phyloP scores from a whole-genome alignment of 2,888 invertebrate species.

The Saturnia pavonia region DNA sequence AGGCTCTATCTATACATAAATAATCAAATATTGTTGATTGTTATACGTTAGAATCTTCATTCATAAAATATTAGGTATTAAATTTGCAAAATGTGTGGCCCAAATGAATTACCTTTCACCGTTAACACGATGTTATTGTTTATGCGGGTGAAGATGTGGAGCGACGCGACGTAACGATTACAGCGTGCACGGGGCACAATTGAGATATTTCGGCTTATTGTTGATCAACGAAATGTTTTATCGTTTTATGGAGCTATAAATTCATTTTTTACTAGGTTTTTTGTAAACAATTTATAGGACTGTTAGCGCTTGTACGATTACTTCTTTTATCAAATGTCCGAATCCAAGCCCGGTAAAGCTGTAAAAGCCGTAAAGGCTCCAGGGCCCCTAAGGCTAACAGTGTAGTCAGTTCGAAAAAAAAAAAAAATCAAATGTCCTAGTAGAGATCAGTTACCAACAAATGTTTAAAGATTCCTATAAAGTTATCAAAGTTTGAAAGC shows the following conservation, averaged over 20 bases:
- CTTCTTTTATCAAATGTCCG: too few species aligned
- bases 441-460: too few species aligned
- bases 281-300: not conserved
- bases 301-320: not conserved
- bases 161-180: slow-evolving; percentile 11
- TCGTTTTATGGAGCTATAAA: slow-evolving; percentile 15
- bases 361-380: too few species aligned
- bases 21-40: not conserved
- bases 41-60: not conserved
- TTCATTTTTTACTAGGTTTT: not conserved
- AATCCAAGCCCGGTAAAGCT: too few species aligned
- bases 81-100: not conserved
- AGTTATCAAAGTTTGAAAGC: too few species aligned
- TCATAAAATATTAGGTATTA: not conserved
- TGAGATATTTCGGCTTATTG: slow-evolving; percentile 49
- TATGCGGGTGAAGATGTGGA: slow-evolving; percentile 16
- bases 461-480: too few species aligned
- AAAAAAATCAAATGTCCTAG: too few species aligned
- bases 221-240: slow-evolving; percentile 37
- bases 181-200: slow-evolving; percentile 27
- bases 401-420: too few species aligned
- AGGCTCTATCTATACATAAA: too few species aligned
- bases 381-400: too few species aligned
- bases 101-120: slow-evolving; percentile 9
- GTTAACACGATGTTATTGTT: slow-evolving; percentile 10